Evolutionary conservation across 2,888 invertebrate species (phyloP).

Genomic region (Andrena dorsata): DNA sequence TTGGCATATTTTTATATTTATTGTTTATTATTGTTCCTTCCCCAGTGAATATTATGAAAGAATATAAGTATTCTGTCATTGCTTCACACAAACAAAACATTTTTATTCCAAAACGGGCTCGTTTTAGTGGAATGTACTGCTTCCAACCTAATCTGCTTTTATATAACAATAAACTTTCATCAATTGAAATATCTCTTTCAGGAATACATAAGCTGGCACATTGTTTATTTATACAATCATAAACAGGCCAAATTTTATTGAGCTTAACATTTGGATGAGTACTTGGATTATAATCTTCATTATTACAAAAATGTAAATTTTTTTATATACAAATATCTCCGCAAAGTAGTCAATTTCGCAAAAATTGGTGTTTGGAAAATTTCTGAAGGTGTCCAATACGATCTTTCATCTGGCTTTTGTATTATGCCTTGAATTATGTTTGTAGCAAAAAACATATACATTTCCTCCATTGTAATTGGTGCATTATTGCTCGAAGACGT

Average conservation of each 20-base stretch:
- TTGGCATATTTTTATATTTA: background rate
- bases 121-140: background rate
- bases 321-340: background rate
- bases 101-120: background rate
- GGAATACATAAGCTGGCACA: background rate
- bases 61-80: background rate
- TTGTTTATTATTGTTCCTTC: background rate
- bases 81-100: background rate
- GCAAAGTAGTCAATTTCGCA: background rate
- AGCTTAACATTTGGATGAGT: background rate
- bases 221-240: background rate
- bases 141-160: background rate
- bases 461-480: background rate
- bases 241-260: background rate
- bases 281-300: background rate
- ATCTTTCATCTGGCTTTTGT: background rate
- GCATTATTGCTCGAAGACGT: no score
- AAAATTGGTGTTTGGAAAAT: background rate
- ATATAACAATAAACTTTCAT: background rate
- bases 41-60: background rate
- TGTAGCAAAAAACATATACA: background rate
- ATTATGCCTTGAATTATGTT: background rate
- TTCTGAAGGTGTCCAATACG: background rate
- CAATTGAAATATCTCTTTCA: background rate
- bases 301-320: slow-evolving; percentile 8